Evolutionary conservation across 2,797 vertebrate genomes (phyloP).

Genomic region (Calcarius lapponicus): DNA sequence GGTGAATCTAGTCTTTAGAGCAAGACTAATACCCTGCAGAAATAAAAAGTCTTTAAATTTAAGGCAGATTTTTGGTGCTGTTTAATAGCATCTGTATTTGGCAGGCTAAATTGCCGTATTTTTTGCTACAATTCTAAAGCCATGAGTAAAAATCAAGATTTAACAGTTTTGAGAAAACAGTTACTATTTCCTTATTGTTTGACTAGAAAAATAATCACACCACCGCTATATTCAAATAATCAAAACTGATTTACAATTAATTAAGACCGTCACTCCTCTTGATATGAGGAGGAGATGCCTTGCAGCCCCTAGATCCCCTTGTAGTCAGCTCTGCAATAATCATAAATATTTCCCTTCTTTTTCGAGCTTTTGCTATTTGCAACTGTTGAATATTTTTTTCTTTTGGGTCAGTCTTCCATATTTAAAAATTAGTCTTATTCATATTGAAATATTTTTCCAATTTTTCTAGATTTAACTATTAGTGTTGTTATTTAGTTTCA

Average conservation of each 20-base stretch:
- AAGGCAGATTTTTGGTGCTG: conserved; percentile 24
- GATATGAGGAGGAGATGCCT: not conserved
- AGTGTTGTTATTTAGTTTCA: not conserved
- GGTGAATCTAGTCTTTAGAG: not conserved
- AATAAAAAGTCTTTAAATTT: conserved; percentile 43
- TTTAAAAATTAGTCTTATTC: not conserved
- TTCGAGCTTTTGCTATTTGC: not conserved
- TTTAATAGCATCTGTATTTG: conserved; percentile 16
- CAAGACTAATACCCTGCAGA: not conserved
- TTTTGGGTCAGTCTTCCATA: not conserved
- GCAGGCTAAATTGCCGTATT: conserved; percentile 41
- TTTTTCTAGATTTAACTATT: not conserved
- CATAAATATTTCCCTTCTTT: not conserved
- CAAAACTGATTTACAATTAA: not conserved
- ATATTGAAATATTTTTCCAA: not conserved
- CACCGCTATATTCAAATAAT: not conserved
- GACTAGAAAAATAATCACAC: not conserved
- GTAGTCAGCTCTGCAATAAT: not conserved
- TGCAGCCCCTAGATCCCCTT: not conserved
- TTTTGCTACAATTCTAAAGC: conserved; percentile 51
- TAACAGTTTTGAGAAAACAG: not conserved
- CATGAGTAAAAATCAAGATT: not conserved
- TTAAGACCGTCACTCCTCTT: not conserved
- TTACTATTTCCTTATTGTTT: not conserved
- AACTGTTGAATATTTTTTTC: not conserved